Conservation (phyloP, 2,888 invertebrate genomes). For the Aphodius granarius region DNA sequence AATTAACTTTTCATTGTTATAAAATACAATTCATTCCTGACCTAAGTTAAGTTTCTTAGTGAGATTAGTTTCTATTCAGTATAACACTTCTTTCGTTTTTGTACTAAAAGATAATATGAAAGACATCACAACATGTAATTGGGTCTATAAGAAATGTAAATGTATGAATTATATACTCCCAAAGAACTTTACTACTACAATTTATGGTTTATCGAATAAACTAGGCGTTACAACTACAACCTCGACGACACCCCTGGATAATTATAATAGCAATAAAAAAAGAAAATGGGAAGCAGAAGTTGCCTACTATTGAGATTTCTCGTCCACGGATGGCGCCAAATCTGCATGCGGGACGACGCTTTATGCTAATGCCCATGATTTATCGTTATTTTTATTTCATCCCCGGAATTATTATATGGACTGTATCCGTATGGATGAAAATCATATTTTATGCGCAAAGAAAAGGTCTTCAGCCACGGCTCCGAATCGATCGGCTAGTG, state of each 20-base stretch:
- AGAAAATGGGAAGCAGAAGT: constrained; percentile 33
- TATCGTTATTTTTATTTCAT: constrained; percentile 57
- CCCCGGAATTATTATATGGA: constrained; percentile 57
- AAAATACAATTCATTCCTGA: too few species aligned
- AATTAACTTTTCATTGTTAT: too few species aligned
- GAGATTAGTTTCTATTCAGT: too few species aligned
- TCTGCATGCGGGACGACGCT: constrained; percentile 53
- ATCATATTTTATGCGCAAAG: constrained; percentile 54
- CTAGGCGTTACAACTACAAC: background rate
- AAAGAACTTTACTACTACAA: background rate
- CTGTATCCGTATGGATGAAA: constrained; percentile 58
- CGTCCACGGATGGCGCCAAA: constrained; percentile 50
- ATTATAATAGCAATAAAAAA: constrained; percentile 31
- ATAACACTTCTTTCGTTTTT: too few species aligned
- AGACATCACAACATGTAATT: too few species aligned
- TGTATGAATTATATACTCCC: background rate
- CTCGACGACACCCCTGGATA: constrained; percentile 21
- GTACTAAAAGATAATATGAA: too few species aligned
- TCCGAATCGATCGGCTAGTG: constrained; percentile 45
- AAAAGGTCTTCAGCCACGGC: constrained; percentile 43
- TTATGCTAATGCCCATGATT: constrained; percentile 54
- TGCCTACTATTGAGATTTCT: constrained; percentile 34
- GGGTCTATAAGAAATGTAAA: too few species aligned
- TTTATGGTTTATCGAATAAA: background rate
- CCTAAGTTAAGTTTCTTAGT: too few species aligned